Base-by-base conservation (phyloP, 2,797 vertebrate species). In the Thaleichthys pacificus region DNA sequence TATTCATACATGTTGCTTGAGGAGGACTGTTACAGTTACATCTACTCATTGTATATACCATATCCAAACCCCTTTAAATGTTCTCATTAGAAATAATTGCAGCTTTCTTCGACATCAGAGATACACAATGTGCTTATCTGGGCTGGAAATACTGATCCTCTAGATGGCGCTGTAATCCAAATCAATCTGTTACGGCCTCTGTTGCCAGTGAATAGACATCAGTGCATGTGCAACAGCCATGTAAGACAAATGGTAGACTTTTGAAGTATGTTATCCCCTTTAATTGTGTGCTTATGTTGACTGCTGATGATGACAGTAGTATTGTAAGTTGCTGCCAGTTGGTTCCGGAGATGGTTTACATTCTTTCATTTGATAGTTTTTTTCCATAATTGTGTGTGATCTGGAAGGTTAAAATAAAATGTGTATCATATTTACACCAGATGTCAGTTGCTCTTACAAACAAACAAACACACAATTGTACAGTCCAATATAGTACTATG, bases 121-220 rank as follows among this genome's bases (percentile, higher is more conserved):
- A 47, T 42, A 42, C 38, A 11, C 38, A 11, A 42, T 7, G 38
- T 11, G 12, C 11, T 12, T 0, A 42, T 47, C 42, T 47, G 42
- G 42, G 42, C 42, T 47, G 42, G 11, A 12, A 42, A 14, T 47
- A 47, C 11, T 47, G 3, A 7, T 71, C 70, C 62, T 26, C 70
- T 65, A 72, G 70, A 28, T 47, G 62, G 70, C n/a, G 57, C 15
- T 15, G 47, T 66, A 38, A 61, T n/a, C 64, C 38, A 32, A 65
- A 30, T 65, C 11, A 1, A 38, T 8, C 21, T 12, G 38, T 26
- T 42, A 38, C 22, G 38, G 38, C 17, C 38, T 49, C 42, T 22
- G 22, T 38, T 11, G 42, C 35, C 21, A 47, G 38, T 49, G 21
- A 66, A 14, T n/a, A 66, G 5, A 66, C 38, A 47, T 9, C 35